phyloP scores from a whole-genome alignment of 2,888 invertebrate genomes.

The Steinernema scapterisci region DNA sequence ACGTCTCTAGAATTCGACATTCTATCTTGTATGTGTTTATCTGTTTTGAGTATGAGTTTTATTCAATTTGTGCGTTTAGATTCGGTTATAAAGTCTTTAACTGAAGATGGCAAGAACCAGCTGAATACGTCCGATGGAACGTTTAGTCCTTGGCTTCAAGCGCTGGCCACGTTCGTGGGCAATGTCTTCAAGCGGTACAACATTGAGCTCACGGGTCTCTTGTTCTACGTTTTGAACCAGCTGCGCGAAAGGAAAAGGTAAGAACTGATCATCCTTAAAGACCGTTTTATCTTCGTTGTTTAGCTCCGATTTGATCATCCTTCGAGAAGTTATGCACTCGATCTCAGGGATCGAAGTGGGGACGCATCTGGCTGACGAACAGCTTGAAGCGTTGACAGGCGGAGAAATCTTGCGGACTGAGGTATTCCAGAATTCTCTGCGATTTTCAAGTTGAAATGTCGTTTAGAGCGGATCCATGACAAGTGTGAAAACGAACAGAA shows the following conservation, averaged over 20 bases:
- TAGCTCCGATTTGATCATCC: constrained; percentile 80
- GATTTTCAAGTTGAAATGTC: no score
- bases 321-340: constrained; percentile 96
- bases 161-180: constrained; percentile 91
- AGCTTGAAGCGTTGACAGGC: constrained; percentile 93
- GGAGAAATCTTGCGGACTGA: constrained; percentile 92
- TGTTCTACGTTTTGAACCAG: constrained; percentile 96
- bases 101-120: constrained; percentile 76
- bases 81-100: constrained; percentile 89
- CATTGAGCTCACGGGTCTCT: constrained; percentile 88
- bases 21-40: constrained; percentile 75
- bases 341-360: constrained; percentile 98
- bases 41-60: no score
- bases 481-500: constrained; percentile 87
- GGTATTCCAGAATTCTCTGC: constrained; percentile 71
- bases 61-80: constrained; percentile 69
- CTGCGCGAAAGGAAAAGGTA: constrained; percentile 92
- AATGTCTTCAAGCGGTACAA: constrained; percentile 88
- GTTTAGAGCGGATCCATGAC: constrained; percentile 93
- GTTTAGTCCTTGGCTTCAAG: constrained; percentile 75
- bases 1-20: constrained; percentile 94
- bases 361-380: constrained; percentile 93
- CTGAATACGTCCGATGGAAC: constrained; percentile 88
- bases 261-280: background rate
- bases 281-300: background rate